Base-by-base conservation (phyloP, 30 jellyfish, hydroid and myxozoan genomes). In the Aurelia aurita region DNA sequence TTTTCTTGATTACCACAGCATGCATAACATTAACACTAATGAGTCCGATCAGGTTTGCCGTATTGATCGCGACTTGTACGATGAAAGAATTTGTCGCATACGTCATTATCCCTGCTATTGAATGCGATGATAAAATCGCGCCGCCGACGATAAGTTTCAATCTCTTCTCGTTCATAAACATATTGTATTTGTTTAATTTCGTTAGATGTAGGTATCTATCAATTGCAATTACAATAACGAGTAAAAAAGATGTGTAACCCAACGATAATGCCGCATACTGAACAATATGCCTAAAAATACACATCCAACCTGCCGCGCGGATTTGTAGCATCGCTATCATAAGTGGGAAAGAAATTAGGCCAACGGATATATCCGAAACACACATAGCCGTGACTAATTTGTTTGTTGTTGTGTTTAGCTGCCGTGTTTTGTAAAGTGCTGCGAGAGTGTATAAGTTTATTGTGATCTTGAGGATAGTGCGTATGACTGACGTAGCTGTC, bases 171-270 rank as follows among this genome's bases (percentile, higher is more conserved):
- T 29, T 67, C 88, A 76, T 76, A 58, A 76, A 76, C 43, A 44
- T 47, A 61, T 76, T 76, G 77, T 76, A 76, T 3, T 34, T 32
- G 61, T 76, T 76, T 14, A 76, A 68, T 43, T 76, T 76, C 43
- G 70, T 76, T 11, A 76, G 77, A 58, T 76, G 88, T 19, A 76
- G 21, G 62, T 54, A 76, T 10, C 88, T 58, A 44, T 76, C 88
- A 35, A 76, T 29, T 2, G 88, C 88, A 45, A 76, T 27, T 19
- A 45, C 12, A 5, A 76, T 76, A 9, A 76, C 34, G 45, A 59
- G 39, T 13, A 76, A 29, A 47, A 57, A 76, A 26, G 88, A 76
- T 46, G 77, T 76, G 45, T 76, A 76, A 0, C 88, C 88, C 23
- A 61, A 54, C 35, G 88, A 14, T 3, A 57, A 11, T 27, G 77